Conservation (phyloP, 1,140 invertebrate genomes). For the Ceratina australensis region DNA sequence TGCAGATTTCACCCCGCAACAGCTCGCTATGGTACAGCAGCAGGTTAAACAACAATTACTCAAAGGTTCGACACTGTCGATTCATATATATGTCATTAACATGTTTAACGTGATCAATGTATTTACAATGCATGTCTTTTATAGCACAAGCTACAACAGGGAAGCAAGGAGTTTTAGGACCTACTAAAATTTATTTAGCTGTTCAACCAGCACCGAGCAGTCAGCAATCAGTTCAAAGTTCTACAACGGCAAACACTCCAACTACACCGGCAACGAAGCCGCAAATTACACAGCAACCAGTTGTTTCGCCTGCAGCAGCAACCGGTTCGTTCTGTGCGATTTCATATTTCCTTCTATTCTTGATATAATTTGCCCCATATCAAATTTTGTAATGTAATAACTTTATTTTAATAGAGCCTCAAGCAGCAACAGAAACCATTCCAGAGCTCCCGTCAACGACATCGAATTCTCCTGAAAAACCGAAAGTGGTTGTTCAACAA, state of each 20-base stretch:
- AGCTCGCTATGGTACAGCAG: slow-evolving; percentile 89
- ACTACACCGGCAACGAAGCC: slow-evolving; percentile 38
- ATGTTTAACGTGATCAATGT: slow-evolving; percentile 14
- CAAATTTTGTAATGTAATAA: neutral
- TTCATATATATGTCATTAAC: slow-evolving; percentile 11
- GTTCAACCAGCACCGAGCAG: slow-evolving; percentile 84
- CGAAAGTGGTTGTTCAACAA: slow-evolving; percentile 77
- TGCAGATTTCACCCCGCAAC: slow-evolving; percentile 89
- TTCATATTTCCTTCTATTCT: neutral
- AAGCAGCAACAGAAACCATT: slow-evolving; percentile 52
- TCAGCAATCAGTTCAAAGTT: slow-evolving; percentile 42
- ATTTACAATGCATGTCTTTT: slow-evolving; percentile 54
- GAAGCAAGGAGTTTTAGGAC: slow-evolving; percentile 89
- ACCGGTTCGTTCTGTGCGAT: slow-evolving; percentile 37
- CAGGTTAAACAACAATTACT: slow-evolving; percentile 93
- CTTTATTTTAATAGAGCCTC: slow-evolving; percentile 45
- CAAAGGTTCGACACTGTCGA: slow-evolving; percentile 85
- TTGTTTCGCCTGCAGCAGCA: slow-evolving; percentile 38
- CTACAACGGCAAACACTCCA: slow-evolving; percentile 65
- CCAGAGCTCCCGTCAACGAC: slow-evolving; percentile 52
- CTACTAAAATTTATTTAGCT: slow-evolving; percentile 91
- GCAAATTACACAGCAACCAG: slow-evolving; percentile 48
- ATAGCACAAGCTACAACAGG: slow-evolving; percentile 89
- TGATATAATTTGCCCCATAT: neutral
- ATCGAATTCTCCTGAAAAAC: slow-evolving; percentile 66